A percentile compares a stretch with the other conserved stretches of the same genome.
These are phyloP conservation scores for Lacanobia wlatinum DNA, from an alignment of 2,888 invertebrate species.

Conservation along the genomic window DNA sequence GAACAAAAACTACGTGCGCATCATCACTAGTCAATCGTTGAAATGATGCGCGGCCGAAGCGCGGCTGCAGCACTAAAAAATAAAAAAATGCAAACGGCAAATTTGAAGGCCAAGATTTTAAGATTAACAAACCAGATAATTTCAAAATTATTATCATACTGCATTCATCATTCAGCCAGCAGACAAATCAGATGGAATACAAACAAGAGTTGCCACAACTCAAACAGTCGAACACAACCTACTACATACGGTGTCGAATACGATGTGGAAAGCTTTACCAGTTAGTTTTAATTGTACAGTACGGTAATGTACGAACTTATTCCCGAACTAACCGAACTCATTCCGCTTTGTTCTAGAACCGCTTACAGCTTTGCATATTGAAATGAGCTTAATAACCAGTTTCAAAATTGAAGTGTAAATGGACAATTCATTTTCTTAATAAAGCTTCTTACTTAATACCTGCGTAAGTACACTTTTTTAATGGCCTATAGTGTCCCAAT, in stretches of 20 bases:
- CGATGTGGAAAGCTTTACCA: not conserved
- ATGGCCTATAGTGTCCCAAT: too few species aligned
- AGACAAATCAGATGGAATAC: not conserved
- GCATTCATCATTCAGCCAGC: not conserved
- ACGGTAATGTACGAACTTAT: not conserved
- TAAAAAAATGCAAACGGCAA: too few species aligned
- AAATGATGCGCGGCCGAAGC: too few species aligned
- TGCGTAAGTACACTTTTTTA: too few species aligned
- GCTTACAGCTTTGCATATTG: not conserved
- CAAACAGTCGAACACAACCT: slow-evolving; percentile 2
- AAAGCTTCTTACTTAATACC: not conserved
- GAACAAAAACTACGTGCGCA: too few species aligned
- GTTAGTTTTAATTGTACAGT: slow-evolving; percentile 22
- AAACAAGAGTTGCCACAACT: not conserved
- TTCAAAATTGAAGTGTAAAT: not conserved
- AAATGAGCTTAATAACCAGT: not conserved
- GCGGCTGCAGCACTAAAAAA: too few species aligned
- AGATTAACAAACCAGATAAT: too few species aligned
- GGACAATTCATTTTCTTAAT: not conserved
- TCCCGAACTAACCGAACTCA: not conserved
- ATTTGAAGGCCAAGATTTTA: too few species aligned
- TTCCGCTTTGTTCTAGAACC: slow-evolving; percentile 11
- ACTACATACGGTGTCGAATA: not conserved
- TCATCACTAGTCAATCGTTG: too few species aligned
- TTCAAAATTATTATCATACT: too few species aligned